Evolutionary conservation across 1,140 invertebrate species (phyloP), one percentile per base, ranked within the genome.

Genomic region (Agrypnia vestita): DNA sequence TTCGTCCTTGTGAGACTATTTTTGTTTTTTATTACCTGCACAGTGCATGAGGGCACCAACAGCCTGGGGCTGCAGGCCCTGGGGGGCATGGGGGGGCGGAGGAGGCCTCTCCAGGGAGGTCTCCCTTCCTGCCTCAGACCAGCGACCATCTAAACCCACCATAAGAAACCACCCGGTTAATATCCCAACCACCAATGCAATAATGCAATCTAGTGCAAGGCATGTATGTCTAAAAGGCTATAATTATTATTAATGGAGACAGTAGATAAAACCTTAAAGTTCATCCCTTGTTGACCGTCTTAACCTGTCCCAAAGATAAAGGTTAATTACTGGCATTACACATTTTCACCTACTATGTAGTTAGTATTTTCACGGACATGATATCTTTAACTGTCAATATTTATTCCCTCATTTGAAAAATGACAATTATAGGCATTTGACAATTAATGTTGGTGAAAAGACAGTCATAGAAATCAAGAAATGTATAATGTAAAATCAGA

Each of bases 31-130:
- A 17, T 78, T 71, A 93, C 93, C 93, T 92, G 95, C 95, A 92
- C 94, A 95, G 86, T 96, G 94, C 89, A 97, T 93, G 85, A 97
- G 91, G 88, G 95, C 95, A 82, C 94, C 94, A 80, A 96, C 93
- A 86, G 93, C 93, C 86, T 93, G 92, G 83, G 91, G 89, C 87
- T 82, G 81, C 61, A 80, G n/a, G 25, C 25, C 25, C n/a, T 89
- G 44, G 13, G 53, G 91, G 0, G 88, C 90, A 90, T 85, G 91
- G 93, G 47, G 89, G 87, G 25, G 79, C 44, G 92, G 92, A 77
- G 91, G 92, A 80, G 93, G 93, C 82, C 90, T 91, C 89, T 92
- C 91, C 85, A 91, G 86, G 85, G 89, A 87, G 82, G 88, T 88
- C 82, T 82, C 85, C 83, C 79, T 80, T 47, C 86, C 85, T 85